Percentiles rank a stretch among this genome's conserved stretches.
Conservation (phyloP, 2,113 vertebrate species). For the Bufo gargarizans region DNA sequence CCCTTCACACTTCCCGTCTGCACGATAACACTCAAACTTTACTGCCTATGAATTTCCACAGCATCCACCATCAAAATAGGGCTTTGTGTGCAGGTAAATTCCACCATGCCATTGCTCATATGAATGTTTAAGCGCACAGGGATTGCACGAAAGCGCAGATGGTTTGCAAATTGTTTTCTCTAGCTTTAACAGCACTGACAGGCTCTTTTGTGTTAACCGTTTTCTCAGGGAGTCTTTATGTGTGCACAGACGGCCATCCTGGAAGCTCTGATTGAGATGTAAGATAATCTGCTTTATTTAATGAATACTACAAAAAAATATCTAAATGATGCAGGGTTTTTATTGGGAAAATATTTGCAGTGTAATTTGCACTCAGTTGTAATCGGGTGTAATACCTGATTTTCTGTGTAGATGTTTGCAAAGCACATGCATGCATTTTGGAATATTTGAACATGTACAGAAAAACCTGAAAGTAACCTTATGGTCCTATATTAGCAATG, state of each 20-base stretch:
- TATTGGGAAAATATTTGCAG: background rate
- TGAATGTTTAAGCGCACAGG: background rate
- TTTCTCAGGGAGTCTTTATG: background rate
- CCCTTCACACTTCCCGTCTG: conserved; percentile 46
- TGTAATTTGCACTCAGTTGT: background rate
- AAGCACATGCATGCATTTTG: background rate
- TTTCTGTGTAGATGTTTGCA: background rate
- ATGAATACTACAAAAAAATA: background rate
- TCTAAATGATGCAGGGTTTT: background rate
- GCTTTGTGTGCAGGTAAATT: conserved; percentile 45
- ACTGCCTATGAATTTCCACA: conserved; percentile 13
- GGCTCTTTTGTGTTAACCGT: conserved; percentile 3
- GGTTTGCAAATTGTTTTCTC: background rate
- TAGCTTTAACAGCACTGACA: background rate
- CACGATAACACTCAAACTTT: conserved; percentile 45
- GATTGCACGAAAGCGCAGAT: background rate
- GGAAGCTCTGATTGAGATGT: background rate
- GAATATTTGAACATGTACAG: background rate
- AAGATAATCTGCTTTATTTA: background rate
- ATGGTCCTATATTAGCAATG: background rate
- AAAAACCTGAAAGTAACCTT: background rate
- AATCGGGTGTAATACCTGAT: background rate
- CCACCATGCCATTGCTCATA: conserved; percentile 2
- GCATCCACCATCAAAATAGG: conserved; percentile 34
- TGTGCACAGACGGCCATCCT: background rate